Percentiles rank a stretch among this genome's conserved stretches.
Evolutionary conservation across 2,113 vertebrate species (phyloP).

Genomic region (Excalfactoria chinensis): DNA sequence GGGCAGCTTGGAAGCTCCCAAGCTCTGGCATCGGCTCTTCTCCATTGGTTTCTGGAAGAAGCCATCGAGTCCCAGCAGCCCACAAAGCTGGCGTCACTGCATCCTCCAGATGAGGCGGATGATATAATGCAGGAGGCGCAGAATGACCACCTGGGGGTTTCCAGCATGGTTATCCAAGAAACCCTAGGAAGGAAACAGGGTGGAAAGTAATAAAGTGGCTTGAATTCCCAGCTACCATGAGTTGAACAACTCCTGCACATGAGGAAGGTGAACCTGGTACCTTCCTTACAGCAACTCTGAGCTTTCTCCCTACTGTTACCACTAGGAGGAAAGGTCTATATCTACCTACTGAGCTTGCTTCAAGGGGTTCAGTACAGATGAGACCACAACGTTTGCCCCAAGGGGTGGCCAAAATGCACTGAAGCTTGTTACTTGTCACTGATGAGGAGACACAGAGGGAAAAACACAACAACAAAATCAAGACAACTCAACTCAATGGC

Average conservation of each 20-base stretch:
- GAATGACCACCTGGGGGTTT: slow-evolving; percentile 71
- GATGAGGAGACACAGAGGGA: not conserved
- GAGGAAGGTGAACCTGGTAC: no score
- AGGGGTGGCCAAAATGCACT: not conserved
- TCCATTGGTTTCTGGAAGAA: not conserved
- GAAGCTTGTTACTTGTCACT: not conserved
- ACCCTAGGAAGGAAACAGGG: slow-evolving; percentile 67
- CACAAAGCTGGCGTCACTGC: slow-evolving; percentile 36
- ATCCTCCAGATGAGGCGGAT: slow-evolving; percentile 80
- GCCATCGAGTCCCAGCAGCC: not conserved
- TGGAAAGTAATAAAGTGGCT: not conserved
- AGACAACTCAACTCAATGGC: not conserved
- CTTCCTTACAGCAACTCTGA: not conserved
- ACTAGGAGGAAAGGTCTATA: not conserved
- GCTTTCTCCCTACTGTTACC: not conserved
- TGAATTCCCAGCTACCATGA: not conserved
- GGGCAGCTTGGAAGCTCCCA: not conserved
- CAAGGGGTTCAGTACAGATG: not conserved
- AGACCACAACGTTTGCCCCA: not conserved
- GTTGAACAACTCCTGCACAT: fast-evolving
- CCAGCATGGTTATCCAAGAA: slow-evolving; percentile 61
- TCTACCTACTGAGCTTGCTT: not conserved
- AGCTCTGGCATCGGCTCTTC: not conserved
- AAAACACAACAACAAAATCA: not conserved
- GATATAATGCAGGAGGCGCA: slow-evolving; percentile 78